phyloP scores from a whole-genome alignment of 2,113 vertebrate genomes.

The Ancistrus triradiatus region DNA sequence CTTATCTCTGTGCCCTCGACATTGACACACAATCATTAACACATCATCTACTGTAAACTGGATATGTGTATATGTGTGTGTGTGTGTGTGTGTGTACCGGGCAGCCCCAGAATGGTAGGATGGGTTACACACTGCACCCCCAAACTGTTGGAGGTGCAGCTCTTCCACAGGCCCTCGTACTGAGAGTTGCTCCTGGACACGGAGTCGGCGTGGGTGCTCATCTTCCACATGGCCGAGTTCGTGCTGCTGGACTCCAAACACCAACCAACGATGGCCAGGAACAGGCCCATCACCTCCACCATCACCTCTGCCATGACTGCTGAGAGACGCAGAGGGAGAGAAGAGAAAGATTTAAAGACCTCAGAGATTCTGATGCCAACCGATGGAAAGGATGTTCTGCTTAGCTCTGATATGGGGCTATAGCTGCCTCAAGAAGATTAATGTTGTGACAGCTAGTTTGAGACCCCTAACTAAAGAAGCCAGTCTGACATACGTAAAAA shows the following conservation, averaged over 20 bases:
- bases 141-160: constrained; percentile 62
- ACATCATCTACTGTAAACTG: not conserved
- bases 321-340: not conserved
- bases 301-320: constrained; percentile 51
- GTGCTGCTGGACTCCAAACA: constrained; percentile 64
- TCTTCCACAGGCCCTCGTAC: constrained; percentile 81
- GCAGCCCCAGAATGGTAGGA: constrained; percentile 70
- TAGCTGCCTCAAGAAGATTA: too few relatives aligned
- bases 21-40: not conserved
- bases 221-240: constrained; percentile 70
- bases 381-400: too few relatives aligned
- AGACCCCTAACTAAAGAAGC: too few relatives aligned
- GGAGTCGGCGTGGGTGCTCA: constrained; percentile 45
- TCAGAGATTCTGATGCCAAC: too few relatives aligned
- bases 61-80: not conserved
- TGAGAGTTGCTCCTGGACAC: constrained; percentile 59
- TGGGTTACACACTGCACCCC: constrained; percentile 72
- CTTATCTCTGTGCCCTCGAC: constrained; percentile 3
- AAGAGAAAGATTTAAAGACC: too few relatives aligned
- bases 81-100: constrained; percentile 54
- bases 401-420: too few relatives aligned
- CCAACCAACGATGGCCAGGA: constrained; percentile 69
- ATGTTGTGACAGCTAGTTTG: too few relatives aligned
- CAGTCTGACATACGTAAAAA: too few relatives aligned
- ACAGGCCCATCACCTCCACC: constrained; percentile 65